These are phyloP conservation scores for Xestia xanthographa DNA, from an alignment of 2,888 invertebrate genomes.

Conservation along the genomic window DNA sequence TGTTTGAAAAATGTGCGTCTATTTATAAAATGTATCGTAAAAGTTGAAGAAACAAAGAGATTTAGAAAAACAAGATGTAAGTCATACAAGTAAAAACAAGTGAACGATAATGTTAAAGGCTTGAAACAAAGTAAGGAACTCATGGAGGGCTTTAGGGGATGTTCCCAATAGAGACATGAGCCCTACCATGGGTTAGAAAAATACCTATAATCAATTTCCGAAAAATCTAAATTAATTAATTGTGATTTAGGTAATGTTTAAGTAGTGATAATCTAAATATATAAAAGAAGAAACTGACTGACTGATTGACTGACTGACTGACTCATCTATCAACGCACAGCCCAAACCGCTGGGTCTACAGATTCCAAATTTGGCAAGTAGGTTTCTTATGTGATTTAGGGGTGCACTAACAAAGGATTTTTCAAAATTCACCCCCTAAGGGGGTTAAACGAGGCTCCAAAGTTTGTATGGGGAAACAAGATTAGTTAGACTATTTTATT, in stretches of 20 bases:
- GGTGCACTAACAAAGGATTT: no score
- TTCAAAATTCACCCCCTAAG: no score
- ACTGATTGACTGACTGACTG: no score
- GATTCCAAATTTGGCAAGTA: no score
- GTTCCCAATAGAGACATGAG: slow-evolving; percentile 66
- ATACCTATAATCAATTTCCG: neutral
- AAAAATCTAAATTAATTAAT: neutral
- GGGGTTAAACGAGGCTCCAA: no score
- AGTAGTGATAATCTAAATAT: rapidly evolving
- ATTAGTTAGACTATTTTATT: no score
- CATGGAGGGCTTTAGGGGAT: slow-evolving; percentile 68
- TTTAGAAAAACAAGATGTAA: slow-evolving; percentile 50
- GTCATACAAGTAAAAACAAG: slow-evolving; percentile 69
- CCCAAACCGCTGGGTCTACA: no score
- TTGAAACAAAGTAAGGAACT: slow-evolving; percentile 74
- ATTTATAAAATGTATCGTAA: neutral
- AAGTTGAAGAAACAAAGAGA: slow-evolving; percentile 48
- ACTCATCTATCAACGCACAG: no score
- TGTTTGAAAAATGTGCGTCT: neutral
- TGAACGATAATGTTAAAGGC: slow-evolving; percentile 69
- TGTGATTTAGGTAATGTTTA: neutral
- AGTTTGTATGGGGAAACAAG: no score
- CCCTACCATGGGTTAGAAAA: slow-evolving; percentile 63
- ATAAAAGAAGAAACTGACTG: no score
- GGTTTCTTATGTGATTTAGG: no score